A percentile compares a stretch with the other conserved stretches of the same genome.
Evolutionary conservation across 1,140 invertebrate species (phyloP).

Genomic region (Eciton burchellii): DNA sequence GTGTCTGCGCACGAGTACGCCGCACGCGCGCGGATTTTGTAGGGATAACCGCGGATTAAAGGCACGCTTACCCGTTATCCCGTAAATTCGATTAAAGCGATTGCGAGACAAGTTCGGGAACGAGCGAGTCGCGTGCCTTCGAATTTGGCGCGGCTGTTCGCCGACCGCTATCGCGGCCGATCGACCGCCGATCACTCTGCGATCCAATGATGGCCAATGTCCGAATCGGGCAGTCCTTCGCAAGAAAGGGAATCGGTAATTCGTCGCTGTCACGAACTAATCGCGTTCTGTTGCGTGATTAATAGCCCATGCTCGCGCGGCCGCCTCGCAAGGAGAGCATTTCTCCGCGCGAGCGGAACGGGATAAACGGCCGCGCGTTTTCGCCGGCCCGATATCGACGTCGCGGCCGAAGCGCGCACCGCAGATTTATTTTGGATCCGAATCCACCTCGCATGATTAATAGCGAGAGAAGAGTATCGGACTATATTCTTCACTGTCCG

Average conservation of each 20-base stretch:
- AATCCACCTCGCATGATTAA: slow-evolving; percentile 47
- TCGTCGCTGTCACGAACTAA: slow-evolving; percentile 40
- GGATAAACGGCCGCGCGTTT: slow-evolving; percentile 34
- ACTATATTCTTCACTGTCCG: slow-evolving; percentile 56
- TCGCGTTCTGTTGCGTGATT: slow-evolving; percentile 49
- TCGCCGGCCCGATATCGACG: slow-evolving; percentile 29
- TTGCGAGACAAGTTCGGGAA: slow-evolving; percentile 63
- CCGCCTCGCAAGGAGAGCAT: slow-evolving; percentile 17
- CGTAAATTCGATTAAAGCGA: slow-evolving; percentile 72
- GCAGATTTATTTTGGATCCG: slow-evolving; percentile 44
- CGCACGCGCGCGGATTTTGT: slow-evolving; percentile 51
- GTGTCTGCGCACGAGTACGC: neutral
- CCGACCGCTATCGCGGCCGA: neutral
- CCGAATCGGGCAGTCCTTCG: neutral
- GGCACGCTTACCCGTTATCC: slow-evolving; percentile 69
- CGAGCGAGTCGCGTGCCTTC: slow-evolving; percentile 69
- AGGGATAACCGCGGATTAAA: slow-evolving; percentile 56
- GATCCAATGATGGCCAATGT: neutral
- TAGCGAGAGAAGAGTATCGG: slow-evolving; percentile 29
- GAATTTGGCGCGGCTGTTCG: slow-evolving; percentile 21
- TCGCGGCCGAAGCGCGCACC: neutral
- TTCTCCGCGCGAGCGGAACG: slow-evolving; percentile 5
- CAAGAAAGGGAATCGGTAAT: slow-evolving; percentile 14
- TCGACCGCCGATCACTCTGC: slow-evolving; percentile 8
- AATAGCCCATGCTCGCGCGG: slow-evolving; percentile 8